These are phyloP conservation scores for Drosophila rhopaloa DNA, from an alignment of 1,140 invertebrate species.

Conservation along the genomic window DNA sequence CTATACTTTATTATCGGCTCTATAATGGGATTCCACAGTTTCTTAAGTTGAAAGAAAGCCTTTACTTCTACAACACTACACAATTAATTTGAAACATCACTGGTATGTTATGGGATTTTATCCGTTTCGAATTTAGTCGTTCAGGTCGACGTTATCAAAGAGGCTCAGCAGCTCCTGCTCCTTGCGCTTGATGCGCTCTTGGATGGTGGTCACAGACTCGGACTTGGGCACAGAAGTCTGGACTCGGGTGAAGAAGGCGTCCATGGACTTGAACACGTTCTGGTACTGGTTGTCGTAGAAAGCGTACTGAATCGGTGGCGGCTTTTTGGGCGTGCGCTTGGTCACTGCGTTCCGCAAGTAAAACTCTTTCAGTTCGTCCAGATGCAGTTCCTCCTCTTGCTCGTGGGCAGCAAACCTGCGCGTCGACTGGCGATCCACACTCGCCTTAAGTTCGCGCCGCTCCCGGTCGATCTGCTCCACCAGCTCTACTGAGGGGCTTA, in stretches of 20 bases:
- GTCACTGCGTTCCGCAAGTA: conserved; percentile 62
- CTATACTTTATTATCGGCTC: too few species aligned
- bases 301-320: conserved; percentile 11
- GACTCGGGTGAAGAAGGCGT: conserved; percentile 66
- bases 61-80: background rate
- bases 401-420: conserved; percentile 64
- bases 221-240: conserved; percentile 45
- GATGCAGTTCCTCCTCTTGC: conserved; percentile 60
- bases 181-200: conserved; percentile 69
- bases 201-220: conserved; percentile 68
- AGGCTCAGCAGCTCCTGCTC: conserved; percentile 70
- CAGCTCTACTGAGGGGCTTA: conserved; percentile 53
- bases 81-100: conserved; percentile 35
- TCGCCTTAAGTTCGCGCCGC: conserved; percentile 27
- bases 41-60: too few species aligned
- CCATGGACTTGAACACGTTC: conserved; percentile 72
- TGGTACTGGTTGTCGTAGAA: conserved; percentile 39
- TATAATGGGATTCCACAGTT: too few species aligned
- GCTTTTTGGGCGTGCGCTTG: conserved; percentile 54
- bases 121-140: conserved; percentile 11
- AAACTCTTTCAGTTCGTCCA: conserved; percentile 71
- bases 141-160: conserved; percentile 58
- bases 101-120: background rate
- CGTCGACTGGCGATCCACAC: conserved; percentile 19
- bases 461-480: conserved; percentile 44